Conservation (phyloP, 1,140 invertebrate genomes). For the Muscidifurax raptorellus region DNA sequence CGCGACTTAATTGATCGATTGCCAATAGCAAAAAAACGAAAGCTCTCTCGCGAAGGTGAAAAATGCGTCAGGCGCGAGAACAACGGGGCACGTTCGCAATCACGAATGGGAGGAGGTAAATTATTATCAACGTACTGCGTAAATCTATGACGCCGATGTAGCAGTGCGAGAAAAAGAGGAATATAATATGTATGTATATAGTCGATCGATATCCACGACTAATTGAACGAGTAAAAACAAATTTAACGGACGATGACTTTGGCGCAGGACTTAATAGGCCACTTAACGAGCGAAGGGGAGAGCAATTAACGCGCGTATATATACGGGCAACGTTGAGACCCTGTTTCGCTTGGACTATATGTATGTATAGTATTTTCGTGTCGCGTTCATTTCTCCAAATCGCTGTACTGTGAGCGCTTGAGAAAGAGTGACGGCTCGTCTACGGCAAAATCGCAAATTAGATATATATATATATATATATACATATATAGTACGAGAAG, state of each 20-base stretch:
- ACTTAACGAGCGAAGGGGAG: constrained; percentile 24
- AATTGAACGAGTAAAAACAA: constrained; percentile 32
- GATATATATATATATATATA: background rate
- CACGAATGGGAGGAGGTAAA: background rate
- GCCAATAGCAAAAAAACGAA: background rate
- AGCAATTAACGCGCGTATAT: constrained; percentile 31
- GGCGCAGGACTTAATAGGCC: constrained; percentile 42
- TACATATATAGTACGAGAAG: background rate
- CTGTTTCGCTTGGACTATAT: no score
- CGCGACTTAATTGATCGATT: background rate
- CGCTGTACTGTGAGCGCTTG: no score
- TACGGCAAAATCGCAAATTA: background rate
- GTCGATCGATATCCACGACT: background rate
- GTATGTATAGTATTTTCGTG: background rate
- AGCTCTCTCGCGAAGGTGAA: background rate
- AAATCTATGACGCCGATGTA: no score
- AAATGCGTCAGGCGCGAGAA: background rate
- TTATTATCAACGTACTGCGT: no score
- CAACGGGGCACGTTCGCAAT: background rate
- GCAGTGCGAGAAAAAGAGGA: background rate
- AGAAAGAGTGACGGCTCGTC: no score
- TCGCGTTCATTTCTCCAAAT: no score
- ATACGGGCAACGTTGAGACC: background rate
- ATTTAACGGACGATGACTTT: constrained; percentile 33
- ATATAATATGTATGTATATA: background rate